Percentiles rank a stretch among this genome's conserved stretches.
phyloP scores from a whole-genome alignment of 2,888 invertebrate species.

The Drosophila subsilvestris region DNA sequence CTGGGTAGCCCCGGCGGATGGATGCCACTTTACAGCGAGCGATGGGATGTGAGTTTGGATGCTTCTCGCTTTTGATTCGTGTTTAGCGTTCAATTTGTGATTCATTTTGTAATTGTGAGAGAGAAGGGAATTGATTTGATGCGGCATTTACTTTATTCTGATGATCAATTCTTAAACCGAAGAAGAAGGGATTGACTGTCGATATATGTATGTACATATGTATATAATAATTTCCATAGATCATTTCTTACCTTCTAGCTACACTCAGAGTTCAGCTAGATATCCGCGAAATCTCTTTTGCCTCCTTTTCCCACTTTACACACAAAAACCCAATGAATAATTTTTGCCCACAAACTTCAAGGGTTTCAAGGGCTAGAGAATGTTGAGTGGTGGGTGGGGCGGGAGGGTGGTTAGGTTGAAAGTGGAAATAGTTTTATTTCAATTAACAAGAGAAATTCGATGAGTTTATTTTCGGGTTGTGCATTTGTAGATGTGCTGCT shows the following conservation, averaged over 20 bases:
- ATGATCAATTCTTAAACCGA: too few relatives aligned
- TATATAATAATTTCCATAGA: too few relatives aligned
- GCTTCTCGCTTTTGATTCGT: background rate
- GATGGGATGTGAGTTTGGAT: background rate
- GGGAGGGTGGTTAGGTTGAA: background rate
- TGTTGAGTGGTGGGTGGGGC: background rate
- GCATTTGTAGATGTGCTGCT: background rate
- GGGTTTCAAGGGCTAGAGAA: background rate
- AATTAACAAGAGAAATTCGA: slow-evolving; percentile 79
- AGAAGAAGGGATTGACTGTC: too few relatives aligned
- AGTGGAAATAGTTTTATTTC: slow-evolving; percentile 75
- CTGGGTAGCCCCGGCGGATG: background rate
- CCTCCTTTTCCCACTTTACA: too few relatives aligned
- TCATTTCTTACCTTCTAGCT: too few relatives aligned
- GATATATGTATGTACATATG: too few relatives aligned
- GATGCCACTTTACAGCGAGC: too few relatives aligned
- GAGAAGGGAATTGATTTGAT: background rate
- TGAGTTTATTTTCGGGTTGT: slow-evolving; percentile 74
- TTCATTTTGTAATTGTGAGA: too few relatives aligned
- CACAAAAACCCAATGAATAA: slow-evolving; percentile 9
- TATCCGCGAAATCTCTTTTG: too few relatives aligned
- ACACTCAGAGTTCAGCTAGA: too few relatives aligned
- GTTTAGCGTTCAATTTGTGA: background rate
- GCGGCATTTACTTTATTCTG: too few relatives aligned
- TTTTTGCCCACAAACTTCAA: slow-evolving; percentile 4